Conservation (phyloP, 1,140 invertebrate genomes). For the Trialeurodes vaporariorum region DNA sequence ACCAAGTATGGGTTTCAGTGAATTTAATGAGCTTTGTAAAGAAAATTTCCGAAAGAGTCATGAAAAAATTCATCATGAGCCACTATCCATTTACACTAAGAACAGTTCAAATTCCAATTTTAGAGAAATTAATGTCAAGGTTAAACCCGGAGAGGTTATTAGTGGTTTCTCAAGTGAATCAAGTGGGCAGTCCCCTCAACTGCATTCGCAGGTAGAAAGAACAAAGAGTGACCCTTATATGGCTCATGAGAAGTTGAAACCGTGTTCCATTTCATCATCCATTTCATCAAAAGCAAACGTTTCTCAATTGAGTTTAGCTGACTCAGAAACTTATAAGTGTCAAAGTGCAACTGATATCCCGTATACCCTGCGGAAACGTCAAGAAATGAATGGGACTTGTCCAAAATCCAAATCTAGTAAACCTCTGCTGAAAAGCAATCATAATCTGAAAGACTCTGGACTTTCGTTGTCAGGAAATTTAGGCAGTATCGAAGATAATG, state of each 20-base stretch:
- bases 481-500: slow-evolving; percentile 14
- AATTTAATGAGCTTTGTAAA: slow-evolving; percentile 31
- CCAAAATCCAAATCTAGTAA: slow-evolving; percentile 39
- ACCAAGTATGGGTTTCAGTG: slow-evolving; percentile 27
- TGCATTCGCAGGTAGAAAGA: slow-evolving; percentile 44
- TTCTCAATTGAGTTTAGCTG: slow-evolving; percentile 74
- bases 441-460: slow-evolving; percentile 32
- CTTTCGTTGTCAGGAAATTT: slow-evolving; percentile 21
- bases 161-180: not conserved
- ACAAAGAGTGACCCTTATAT: slow-evolving; percentile 71
- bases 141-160: slow-evolving; percentile 35
- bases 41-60: slow-evolving; percentile 18
- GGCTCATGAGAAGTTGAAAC: slow-evolving; percentile 32
- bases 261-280: slow-evolving; percentile 38
- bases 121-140: slow-evolving; percentile 38
- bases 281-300: slow-evolving; percentile 24
- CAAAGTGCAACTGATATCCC: slow-evolving; percentile 58
- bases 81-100: not conserved
- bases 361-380: slow-evolving; percentile 66
- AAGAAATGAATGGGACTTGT: slow-evolving; percentile 68
- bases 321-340: slow-evolving; percentile 48
- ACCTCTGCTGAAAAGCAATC: slow-evolving; percentile 40
- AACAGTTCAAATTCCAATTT: slow-evolving; percentile 16
- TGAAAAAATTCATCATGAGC: not conserved
- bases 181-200: not conserved